These are phyloP conservation scores for Calyptomena viridis DNA, from an alignment of 2,113 vertebrate genomes.

Conservation along the genomic window DNA sequence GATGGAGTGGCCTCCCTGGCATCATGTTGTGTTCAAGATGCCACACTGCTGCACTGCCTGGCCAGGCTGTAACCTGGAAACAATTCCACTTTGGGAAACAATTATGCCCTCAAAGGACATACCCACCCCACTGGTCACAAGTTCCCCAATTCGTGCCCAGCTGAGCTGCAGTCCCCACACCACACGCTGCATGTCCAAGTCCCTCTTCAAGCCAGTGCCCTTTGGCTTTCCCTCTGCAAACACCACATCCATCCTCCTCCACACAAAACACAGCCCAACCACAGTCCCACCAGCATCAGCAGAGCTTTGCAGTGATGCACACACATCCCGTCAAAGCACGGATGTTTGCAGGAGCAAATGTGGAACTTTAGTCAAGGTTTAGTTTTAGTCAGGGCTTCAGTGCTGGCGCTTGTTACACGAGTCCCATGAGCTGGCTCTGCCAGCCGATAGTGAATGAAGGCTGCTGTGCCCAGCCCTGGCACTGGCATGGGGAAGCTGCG, in stretches of 20 bases:
- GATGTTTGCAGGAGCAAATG: not conserved
- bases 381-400: rapidly evolving
- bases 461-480: not conserved
- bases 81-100: not conserved
- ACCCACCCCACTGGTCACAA: not conserved
- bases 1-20: not conserved
- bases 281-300: not conserved
- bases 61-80: not conserved
- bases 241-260: not conserved
- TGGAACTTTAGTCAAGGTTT: rapidly evolving
- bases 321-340: rapidly evolving
- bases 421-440: not conserved
- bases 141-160: rapidly evolving
- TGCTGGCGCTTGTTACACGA: rapidly evolving
- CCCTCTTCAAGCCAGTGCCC: not conserved
- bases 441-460: rapidly evolving
- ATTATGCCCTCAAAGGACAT: not conserved
- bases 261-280: not conserved
- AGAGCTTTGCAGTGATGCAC: rapidly evolving
- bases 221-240: not conserved
- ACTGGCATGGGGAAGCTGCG: not conserved
- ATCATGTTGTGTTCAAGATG: rapidly evolving
- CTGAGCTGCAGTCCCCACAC: not conserved
- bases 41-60: not conserved
- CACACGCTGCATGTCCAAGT: rapidly evolving